phyloP scores from a whole-genome alignment of 2,888 invertebrate genomes.

The Caenorhabditis sp. region DNA sequence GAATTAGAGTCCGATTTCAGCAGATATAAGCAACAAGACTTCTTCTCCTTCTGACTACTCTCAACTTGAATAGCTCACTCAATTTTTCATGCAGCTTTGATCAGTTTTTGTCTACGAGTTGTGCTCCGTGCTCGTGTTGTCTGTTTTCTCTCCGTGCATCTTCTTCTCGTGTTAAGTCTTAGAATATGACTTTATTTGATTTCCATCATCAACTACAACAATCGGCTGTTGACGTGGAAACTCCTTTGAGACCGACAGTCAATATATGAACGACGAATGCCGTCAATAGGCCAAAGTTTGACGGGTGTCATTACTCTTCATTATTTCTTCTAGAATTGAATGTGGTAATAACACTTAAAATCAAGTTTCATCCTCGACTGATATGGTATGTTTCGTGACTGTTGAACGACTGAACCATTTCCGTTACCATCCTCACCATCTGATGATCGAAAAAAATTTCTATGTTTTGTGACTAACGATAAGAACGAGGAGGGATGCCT shows the following conservation, averaged over 20 bases:
- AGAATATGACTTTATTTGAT: constrained; percentile 18
- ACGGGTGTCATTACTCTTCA: not conserved
- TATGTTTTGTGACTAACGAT: constrained; percentile 3
- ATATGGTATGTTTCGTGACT: constrained; percentile 6
- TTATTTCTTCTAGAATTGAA: too few relatives aligned
- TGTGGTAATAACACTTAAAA: not conserved
- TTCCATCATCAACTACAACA: constrained; percentile 10
- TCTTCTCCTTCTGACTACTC: not conserved
- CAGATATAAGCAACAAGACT: not conserved
- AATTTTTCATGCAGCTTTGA: constrained; percentile 45
- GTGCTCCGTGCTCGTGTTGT: not conserved
- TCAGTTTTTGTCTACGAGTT: constrained; percentile 18
- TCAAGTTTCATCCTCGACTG: not conserved
- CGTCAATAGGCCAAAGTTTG: constrained; percentile 42
- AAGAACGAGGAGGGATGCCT: too few relatives aligned
- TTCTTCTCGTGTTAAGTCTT: constrained; percentile 3
- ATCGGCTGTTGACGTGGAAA: constrained; percentile 20
- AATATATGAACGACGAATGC: constrained; percentile 18
- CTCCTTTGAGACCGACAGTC: constrained; percentile 22
- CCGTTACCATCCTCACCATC: too few relatives aligned
- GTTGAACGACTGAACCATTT: not conserved
- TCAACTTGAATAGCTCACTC: constrained; percentile 2
- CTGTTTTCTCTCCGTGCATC: not conserved
- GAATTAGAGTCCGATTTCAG: constrained; percentile 18
- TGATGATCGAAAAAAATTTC: not conserved